Base-by-base conservation (phyloP, 2,888 invertebrate genomes). In the Drosophila falleni region DNA sequence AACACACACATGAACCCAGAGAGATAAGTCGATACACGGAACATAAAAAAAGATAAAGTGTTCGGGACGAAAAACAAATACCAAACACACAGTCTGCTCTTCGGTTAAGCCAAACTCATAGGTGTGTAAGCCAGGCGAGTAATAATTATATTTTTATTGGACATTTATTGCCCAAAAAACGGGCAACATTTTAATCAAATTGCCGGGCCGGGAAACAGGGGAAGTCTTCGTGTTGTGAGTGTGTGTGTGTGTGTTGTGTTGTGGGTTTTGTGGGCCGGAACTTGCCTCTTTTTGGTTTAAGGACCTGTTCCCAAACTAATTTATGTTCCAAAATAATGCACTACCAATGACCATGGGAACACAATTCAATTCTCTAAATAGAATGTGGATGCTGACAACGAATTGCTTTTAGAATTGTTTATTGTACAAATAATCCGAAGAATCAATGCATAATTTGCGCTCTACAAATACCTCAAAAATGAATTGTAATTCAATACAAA, bases 111-210 rank as follows among this genome's bases (percentile, higher is more conserved):
- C 51, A 35, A 15, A n/a, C 9, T 41, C 19, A 84, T 78, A 85
- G 81, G 86, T 80, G 82, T 83, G 89, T 77, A 76, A 80, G 81
- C 80, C 83, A 72, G 79, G 80, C 78, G 87, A 83, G 90, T 89
- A 89, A 90, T 90, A 91, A 90, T 91, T 91, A 91, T 91, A 90
- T 90, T 89, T 91, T 91, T 90, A 91, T 91, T 91, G 88, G 91
- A 91, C 91, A 91, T 90, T 91, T 91, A 91, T 91, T 91, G 89
- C 90, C 84, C 86, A 73, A 71, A 56, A 79, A 74, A 65, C 70
- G 73, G 65, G 58, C 75, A 82, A 89, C 81, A 87, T 80, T 89
- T 84, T 89, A 90, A 89, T 89, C 86, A 89, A 80, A 74, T 81
- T 72, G 63, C 50, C 47, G 41, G 54, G 75, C 44, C n/a, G 37